Conservation (phyloP, 1,140 invertebrate species). For the Drosophila jambulina region DNA sequence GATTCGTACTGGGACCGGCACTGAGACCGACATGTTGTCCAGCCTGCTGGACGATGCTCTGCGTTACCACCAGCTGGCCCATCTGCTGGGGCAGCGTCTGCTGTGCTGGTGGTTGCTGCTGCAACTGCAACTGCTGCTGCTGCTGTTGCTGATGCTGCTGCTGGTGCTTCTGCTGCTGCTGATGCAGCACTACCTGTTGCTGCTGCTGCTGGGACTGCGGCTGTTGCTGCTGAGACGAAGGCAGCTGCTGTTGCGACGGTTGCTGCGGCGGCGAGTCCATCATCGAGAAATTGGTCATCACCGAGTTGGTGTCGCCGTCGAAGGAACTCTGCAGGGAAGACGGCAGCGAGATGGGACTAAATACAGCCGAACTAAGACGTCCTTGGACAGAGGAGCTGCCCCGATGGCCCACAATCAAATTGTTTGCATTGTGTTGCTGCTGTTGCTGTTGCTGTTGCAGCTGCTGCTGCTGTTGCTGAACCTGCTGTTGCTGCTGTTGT, state of each 20-base stretch:
- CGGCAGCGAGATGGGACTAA: slow-evolving; percentile 88
- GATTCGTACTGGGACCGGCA: slow-evolving; percentile 43
- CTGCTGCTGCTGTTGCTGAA: slow-evolving; percentile 9
- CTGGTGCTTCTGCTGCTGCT: slow-evolving; percentile 44
- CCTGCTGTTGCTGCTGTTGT: slow-evolving; percentile 17
- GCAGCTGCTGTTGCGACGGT: slow-evolving; percentile 32
- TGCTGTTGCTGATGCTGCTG: slow-evolving; percentile 53
- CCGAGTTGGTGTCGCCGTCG: slow-evolving; percentile 87
- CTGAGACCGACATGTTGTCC: slow-evolving; percentile 70
- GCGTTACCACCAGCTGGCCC: slow-evolving; percentile 54
- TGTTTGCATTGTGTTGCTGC: slow-evolving; percentile 29
- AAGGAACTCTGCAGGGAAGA: slow-evolving; percentile 92
- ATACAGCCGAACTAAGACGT: slow-evolving; percentile 65
- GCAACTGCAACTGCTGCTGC: slow-evolving; percentile 41
- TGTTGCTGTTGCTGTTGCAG: slow-evolving; percentile 19
- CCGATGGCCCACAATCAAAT: slow-evolving; percentile 46
- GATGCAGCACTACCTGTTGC: slow-evolving; percentile 31
- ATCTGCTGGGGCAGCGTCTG: slow-evolving; percentile 53
- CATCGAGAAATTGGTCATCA: slow-evolving; percentile 84
- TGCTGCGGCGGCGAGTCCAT: slow-evolving; percentile 85
- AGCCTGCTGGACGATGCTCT: slow-evolving; percentile 56
- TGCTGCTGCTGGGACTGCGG: slow-evolving; percentile 83
- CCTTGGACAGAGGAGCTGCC: slow-evolving; percentile 65
- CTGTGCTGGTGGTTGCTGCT: slow-evolving; percentile 43
- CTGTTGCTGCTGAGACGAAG: slow-evolving; percentile 46